Conservation (phyloP, 1,140 invertebrate species). For the Pissodes strobi region DNA sequence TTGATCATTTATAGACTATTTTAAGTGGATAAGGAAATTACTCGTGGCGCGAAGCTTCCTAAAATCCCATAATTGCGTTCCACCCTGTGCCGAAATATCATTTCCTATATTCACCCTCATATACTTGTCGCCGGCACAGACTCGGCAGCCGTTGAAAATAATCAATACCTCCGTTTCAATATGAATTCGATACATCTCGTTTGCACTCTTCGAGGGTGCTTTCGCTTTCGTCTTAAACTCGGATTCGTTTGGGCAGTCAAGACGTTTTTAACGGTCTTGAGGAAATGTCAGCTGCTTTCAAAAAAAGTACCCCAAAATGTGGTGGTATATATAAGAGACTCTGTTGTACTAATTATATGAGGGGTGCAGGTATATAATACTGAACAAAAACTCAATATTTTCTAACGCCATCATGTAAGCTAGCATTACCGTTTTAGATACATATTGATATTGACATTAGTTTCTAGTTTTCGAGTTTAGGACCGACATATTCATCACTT, state of each 20-base stretch:
- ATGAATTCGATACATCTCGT: conserved; percentile 32
- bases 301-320: not conserved
- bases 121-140: conserved; percentile 22
- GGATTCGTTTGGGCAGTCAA: not conserved
- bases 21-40: no score
- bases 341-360: no score
- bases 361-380: no score
- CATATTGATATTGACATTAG: no score
- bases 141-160: conserved; percentile 25
- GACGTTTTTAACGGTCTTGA: conserved; percentile 17
- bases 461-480: no score
- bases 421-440: no score
- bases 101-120: conserved; percentile 21
- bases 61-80: not conserved
- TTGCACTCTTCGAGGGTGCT: conserved; percentile 15
- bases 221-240: not conserved
- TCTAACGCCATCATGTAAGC: no score
- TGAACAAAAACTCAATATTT: no score
- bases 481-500: no score
- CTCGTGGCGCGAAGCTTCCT: not conserved
- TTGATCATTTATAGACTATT: no score
- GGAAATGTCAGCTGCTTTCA: conserved; percentile 4
- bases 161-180: conserved; percentile 27
- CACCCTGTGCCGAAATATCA: conserved; percentile 9
- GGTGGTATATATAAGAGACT: no score